Evolutionary conservation across 2,888 invertebrate species (phyloP).

Genomic region (Scaptodrosophila latifasciaeformis): DNA sequence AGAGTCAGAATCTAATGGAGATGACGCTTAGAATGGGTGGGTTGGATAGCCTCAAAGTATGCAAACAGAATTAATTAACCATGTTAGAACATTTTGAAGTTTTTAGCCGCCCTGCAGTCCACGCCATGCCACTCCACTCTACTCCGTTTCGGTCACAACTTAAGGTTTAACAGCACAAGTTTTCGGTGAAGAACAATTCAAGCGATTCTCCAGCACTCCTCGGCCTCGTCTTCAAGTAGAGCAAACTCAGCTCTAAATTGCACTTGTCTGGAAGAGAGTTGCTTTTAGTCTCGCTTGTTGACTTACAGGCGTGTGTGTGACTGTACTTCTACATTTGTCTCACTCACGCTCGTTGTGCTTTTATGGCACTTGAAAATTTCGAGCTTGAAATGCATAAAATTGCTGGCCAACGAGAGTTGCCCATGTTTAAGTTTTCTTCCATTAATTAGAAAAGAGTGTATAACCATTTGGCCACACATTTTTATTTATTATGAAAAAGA

Average conservation of each 20-base stretch:
- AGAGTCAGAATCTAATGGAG: not conserved
- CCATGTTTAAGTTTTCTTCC: conserved; percentile 8
- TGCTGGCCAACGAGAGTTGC: not conserved
- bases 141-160: not conserved
- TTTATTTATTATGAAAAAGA: too few relatives aligned
- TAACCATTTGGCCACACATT: too few relatives aligned
- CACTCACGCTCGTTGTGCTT: too few relatives aligned
- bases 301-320: not conserved
- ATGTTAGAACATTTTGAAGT: conserved; percentile 12
- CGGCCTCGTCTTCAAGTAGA: too few relatives aligned
- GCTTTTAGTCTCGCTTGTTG: not conserved
- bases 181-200: too few relatives aligned
- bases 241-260: not conserved
- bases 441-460: not conserved
- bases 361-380: not conserved
- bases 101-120: not conserved
- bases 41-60: conserved; percentile 42
- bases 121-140: not conserved
- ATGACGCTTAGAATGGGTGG: not conserved
- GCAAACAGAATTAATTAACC: conserved; percentile 56
- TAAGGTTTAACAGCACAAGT: not conserved
- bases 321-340: not conserved
- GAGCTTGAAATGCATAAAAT: conserved; percentile 9
- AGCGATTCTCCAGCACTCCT: too few relatives aligned
- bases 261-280: not conserved